Conservation (phyloP, 2,113 vertebrate species). For the Synchiropus splendidus region DNA sequence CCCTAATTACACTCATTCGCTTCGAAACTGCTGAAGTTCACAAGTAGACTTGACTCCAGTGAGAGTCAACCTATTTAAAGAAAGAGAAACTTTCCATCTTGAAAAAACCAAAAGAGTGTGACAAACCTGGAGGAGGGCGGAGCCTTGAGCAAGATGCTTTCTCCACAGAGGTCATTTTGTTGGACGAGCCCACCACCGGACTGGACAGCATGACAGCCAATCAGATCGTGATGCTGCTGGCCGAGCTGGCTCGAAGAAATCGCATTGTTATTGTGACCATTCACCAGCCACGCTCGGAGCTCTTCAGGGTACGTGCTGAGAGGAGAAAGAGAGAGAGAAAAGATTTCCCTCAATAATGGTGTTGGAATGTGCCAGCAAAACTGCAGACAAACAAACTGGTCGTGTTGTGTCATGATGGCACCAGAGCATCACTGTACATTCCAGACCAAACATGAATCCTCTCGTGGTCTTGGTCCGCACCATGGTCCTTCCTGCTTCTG, state of each 20-base stretch:
- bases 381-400: no score
- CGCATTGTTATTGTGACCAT: conserved; percentile 89
- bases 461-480: no score
- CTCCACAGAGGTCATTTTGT: conserved; percentile 79
- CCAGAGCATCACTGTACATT: no score
- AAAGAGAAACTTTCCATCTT: conserved; percentile 37
- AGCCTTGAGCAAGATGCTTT: conserved; percentile 26
- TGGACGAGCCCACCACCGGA: conserved; percentile 91
- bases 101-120: conserved; percentile 47
- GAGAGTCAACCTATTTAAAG: conserved; percentile 36
- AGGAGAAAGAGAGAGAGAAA: no score
- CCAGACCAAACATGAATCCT: no score
- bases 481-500: no score
- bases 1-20: conserved; percentile 69
- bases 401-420: no score
- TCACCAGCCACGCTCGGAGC: conserved; percentile 92
- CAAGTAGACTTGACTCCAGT: no score
- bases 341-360: neutral
- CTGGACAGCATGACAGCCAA: conserved; percentile 92
- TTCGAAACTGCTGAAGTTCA: conserved; percentile 38
- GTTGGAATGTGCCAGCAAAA: no score
- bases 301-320: conserved; percentile 84
- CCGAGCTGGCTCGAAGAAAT: conserved; percentile 74
- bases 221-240: conserved; percentile 80
- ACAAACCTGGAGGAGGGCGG: conserved; percentile 23